phyloP scores from a whole-genome alignment of 1,140 invertebrate genomes.

The Calephelis virginiensis region DNA sequence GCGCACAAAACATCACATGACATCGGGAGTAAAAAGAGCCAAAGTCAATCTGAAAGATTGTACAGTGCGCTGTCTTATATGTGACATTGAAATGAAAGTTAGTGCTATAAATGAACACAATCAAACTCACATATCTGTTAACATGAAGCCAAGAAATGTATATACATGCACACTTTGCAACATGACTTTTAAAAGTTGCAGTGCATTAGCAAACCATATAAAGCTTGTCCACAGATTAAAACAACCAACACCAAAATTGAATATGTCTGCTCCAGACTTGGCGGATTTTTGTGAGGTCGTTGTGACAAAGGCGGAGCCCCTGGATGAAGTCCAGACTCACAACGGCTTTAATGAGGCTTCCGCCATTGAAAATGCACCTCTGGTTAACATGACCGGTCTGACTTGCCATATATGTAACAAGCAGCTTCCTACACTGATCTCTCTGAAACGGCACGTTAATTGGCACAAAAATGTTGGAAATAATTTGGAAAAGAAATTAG shows the following conservation, averaged over 20 bases:
- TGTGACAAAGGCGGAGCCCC: slow-evolving; percentile 72
- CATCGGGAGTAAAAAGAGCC: slow-evolving; percentile 59
- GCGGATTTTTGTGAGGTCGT: slow-evolving; percentile 78
- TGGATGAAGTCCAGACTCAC: slow-evolving; percentile 64
- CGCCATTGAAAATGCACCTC: slow-evolving; percentile 33
- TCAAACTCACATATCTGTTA: slow-evolving; percentile 59
- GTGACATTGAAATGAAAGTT: slow-evolving; percentile 69
- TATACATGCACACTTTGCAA: slow-evolving; percentile 67
- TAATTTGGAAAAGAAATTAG: slow-evolving; percentile 49
- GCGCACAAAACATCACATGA: slow-evolving; percentile 61
- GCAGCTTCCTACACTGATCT: slow-evolving; percentile 59
- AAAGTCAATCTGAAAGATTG: slow-evolving; percentile 65
- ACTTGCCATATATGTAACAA: slow-evolving; percentile 66
- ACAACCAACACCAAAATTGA: slow-evolving; percentile 34
- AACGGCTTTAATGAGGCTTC: slow-evolving; percentile 65
- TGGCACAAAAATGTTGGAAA: slow-evolving; percentile 62
- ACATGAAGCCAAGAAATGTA: slow-evolving; percentile 67
- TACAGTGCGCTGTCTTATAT: slow-evolving; percentile 65
- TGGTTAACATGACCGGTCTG: slow-evolving; percentile 55
- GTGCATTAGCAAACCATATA: slow-evolving; percentile 57
- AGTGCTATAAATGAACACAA: slow-evolving; percentile 68
- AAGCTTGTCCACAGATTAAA: slow-evolving; percentile 60
- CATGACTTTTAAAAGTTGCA: slow-evolving; percentile 65
- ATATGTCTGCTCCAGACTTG: slow-evolving; percentile 40
- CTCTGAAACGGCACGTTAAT: slow-evolving; percentile 63